Evolutionary conservation across 2,797 vertebrate genomes (phyloP).

Genomic region (Knipowitschia caucasica): DNA sequence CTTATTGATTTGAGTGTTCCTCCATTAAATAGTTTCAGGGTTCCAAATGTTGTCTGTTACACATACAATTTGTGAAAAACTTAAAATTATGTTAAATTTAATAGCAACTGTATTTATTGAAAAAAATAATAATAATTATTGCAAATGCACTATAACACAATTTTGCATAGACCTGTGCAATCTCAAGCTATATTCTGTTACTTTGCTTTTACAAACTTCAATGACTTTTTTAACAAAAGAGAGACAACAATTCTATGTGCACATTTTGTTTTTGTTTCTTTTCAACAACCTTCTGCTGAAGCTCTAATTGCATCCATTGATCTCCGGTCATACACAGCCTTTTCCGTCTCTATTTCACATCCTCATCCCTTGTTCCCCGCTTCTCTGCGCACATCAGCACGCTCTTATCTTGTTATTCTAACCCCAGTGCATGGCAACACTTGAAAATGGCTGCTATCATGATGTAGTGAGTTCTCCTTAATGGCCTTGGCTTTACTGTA

Average conservation of each 20-base stretch:
- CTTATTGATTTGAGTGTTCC: too few relatives aligned
- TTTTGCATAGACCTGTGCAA: not conserved
- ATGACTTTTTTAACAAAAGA: not conserved
- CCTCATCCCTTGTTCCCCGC: slow-evolving; percentile 23
- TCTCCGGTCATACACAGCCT: slow-evolving; percentile 49
- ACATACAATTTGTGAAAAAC: too few relatives aligned
- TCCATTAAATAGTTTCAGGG: too few relatives aligned
- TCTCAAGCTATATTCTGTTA: too few relatives aligned
- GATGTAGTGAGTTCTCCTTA: slow-evolving; percentile 66
- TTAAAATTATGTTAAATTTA: too few relatives aligned
- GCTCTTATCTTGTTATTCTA: slow-evolving; percentile 75
- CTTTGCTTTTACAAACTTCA: too few relatives aligned
- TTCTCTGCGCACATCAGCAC: slow-evolving; percentile 39
- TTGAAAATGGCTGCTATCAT: slow-evolving; percentile 68
- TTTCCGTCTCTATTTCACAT: slow-evolving; percentile 37
- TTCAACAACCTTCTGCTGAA: slow-evolving; percentile 16
- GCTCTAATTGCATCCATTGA: slow-evolving; percentile 27
- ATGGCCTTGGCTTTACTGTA: slow-evolving; percentile 60
- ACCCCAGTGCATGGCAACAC: slow-evolving; percentile 65
- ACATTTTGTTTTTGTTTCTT: not conserved
- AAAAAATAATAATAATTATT: too few relatives aligned
- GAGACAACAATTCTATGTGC: not conserved
- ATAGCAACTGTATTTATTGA: too few relatives aligned
- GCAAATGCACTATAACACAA: too few relatives aligned
- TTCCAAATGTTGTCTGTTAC: too few relatives aligned